Percentiles rank a stretch among this genome's conserved stretches.
phyloP scores from a whole-genome alignment of 2,797 vertebrate genomes.

The Petrocephalus schoutedeni region DNA sequence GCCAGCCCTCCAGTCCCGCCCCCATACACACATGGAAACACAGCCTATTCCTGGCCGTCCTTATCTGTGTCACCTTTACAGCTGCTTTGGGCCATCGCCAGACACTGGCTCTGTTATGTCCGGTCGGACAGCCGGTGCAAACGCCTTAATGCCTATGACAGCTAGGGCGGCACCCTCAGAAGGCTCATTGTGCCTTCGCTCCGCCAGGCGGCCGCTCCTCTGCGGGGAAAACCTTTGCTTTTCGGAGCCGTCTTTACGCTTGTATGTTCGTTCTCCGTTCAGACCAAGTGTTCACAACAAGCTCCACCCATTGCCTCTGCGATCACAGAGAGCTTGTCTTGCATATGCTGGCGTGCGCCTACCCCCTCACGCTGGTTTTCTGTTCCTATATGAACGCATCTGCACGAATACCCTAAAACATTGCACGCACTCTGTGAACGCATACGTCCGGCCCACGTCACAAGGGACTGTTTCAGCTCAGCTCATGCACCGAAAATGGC shows the following conservation, averaged over 20 bases:
- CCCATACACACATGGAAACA: background rate
- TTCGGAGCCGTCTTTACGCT: background rate
- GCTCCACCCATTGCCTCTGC: background rate
- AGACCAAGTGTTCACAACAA: background rate
- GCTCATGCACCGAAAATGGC: background rate
- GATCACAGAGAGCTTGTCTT: background rate
- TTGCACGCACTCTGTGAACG: background rate
- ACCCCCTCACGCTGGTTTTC: background rate
- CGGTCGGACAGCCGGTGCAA: constrained; percentile 13
- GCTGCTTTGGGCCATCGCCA: constrained; percentile 16
- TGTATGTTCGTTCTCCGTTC: background rate
- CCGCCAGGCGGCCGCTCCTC: constrained; percentile 6
- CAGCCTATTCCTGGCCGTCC: constrained; percentile 4
- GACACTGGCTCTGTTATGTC: background rate
- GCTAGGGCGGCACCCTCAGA: background rate
- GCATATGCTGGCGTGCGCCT: background rate
- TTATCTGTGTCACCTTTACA: constrained; percentile 23
- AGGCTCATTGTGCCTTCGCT: background rate
- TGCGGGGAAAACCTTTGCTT: constrained; percentile 2
- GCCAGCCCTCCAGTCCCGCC: background rate
- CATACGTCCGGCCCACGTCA: background rate
- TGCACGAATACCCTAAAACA: background rate
- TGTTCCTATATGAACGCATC: background rate
- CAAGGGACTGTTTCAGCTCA: background rate
- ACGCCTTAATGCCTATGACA: constrained; percentile 15